Evolutionary conservation across 2,797 vertebrate species (phyloP), one percentile per base, ranked within the genome.

Genomic region (Rhynchonycteris naso): DNA sequence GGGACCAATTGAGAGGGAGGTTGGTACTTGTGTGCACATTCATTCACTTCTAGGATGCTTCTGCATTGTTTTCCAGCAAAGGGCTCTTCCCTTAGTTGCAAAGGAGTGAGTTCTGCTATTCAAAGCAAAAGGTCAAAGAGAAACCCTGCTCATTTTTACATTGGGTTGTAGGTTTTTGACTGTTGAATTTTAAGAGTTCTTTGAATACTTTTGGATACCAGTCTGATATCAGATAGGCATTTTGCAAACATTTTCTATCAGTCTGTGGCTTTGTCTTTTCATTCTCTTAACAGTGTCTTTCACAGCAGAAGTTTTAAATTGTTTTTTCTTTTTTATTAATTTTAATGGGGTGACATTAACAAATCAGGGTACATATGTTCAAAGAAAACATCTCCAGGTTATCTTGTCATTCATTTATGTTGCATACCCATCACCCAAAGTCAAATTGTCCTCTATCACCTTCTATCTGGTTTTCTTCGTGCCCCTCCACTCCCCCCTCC

Each of bases 141-240:
- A 83, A 78, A 28, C 54, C 33, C 8, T 74, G 35, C 84, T 52
- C 68, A 38, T 66, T 88, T 81, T 66, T 58, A 74, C 28, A 35
- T 50, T 74, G 68, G 26, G 4, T 68, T 82, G 24, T 88, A 22
- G 74, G 30, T 82, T 82, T 82, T 82, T 68, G 24, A 79, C 19
- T 83, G 43, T 74, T 90, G 38, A 61, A 19, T 84, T 76, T 85
- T 76, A 72, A 82, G 76, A 72, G 65, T 80, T 87, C 28, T 81
- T 88, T 74, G 58, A 75, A 66, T 47, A 63, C 22, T 58, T 88
- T 58, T 35, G 16, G 68, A 65, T 74, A 74, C 24, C 47, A 81
- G 28, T 74, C 15, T 65, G 87, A 81, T 88, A 47, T 72, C 33
- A 93, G 58, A 88, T 47, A 81, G 0, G 3, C 33, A 15, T 63